phyloP scores from a whole-genome alignment of 2,797 vertebrate genomes.

The Phrynocephalus forsythii region DNA sequence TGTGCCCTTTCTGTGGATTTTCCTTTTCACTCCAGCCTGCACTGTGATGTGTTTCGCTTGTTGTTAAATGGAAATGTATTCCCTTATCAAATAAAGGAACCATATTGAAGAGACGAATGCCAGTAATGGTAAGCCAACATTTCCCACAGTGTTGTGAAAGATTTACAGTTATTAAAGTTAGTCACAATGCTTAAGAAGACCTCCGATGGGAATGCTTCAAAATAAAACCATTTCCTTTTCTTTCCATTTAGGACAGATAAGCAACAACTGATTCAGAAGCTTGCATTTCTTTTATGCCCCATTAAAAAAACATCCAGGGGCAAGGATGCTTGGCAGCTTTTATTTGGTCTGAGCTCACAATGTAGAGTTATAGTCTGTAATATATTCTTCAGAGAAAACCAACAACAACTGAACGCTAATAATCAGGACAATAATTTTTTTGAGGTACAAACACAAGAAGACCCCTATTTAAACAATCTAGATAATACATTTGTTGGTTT shows the following conservation, averaged over 20 bases:
- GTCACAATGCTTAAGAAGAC: not conserved
- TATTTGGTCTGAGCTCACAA: not conserved
- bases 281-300: not conserved
- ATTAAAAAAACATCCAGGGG: constrained; percentile 13
- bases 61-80: constrained; percentile 33
- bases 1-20: no score
- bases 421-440: not conserved
- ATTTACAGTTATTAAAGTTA: constrained; percentile 24
- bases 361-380: not conserved
- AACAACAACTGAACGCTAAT: not conserved
- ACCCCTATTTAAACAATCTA: no score
- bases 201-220: constrained; percentile 29
- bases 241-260: not conserved
- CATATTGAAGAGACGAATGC: not conserved
- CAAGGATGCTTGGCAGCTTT: not conserved
- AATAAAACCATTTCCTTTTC: constrained; percentile 29
- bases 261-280: not conserved
- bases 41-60: not conserved
- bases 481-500: not conserved
- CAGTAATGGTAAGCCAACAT: constrained; percentile 22
- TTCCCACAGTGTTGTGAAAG: constrained; percentile 17
- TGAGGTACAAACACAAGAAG: not conserved
- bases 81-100: constrained; percentile 39
- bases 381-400: not conserved
- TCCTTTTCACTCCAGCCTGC: constrained; percentile 13